Base-by-base conservation (phyloP, 2,888 invertebrate species). In the Rhingia campestris region DNA sequence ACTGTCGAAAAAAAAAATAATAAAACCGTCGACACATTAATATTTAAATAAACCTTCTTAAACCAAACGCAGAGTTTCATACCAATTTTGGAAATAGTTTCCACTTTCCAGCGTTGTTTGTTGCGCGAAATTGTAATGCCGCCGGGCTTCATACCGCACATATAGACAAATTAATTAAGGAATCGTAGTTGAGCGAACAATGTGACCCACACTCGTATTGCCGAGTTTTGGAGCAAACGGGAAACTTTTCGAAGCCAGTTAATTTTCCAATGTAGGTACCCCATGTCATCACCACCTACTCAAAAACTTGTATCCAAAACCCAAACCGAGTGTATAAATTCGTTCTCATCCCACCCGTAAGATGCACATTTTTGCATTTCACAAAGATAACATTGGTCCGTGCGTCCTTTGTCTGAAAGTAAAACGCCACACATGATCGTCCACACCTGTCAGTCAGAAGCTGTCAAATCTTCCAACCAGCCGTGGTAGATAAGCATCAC, bases 371-470 rank as follows among this genome's bases (percentile, higher is more conserved):
- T 69, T 49, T 54, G 56, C 49, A 43, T 54, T 53, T 39, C 37
- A 47, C 72, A 39, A 2, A 56, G 58, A 59, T 59, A 59, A 66
- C 7, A 49, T 10, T 12, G 14, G 3, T 14, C 2, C 9, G 3
- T 22, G 22, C 22, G 12, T 67, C 37, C 45, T 56, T 32, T 33
- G n/a, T 35, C 6, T 4, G 30, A 56, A 9, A n/a, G 12, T 51
- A 61, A 39, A 53, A 81, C 58, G 14, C 56, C 53, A 22, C 35
- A 66, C 59, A 66, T 22, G 77, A 69, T 72, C 77, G 63, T 72
- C 77, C 59, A 58, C 72, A 72, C 80, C 53, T 84, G 84, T 84
- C 84, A 75, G 66, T 84, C 84, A 80, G 35, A 56, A 70, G 33
- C 80, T 80, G 80, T 84, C 84, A 84, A 80, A 75, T 70, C 70